Evolutionary conservation across 2,113 vertebrate species (phyloP).

Genomic region (Callipepla californica): DNA sequence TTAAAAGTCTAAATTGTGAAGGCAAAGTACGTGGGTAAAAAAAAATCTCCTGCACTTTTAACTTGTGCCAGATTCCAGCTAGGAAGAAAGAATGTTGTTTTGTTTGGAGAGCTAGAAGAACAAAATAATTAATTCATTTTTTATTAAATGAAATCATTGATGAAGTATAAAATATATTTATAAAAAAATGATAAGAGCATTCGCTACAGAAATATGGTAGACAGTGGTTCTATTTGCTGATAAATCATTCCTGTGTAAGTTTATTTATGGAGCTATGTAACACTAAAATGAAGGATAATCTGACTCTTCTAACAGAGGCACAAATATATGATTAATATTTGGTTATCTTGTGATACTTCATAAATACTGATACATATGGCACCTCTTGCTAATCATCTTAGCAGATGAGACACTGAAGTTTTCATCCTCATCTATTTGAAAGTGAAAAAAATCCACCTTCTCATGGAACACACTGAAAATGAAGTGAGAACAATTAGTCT

Average conservation of each 20-base stretch:
- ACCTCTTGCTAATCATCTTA: background rate
- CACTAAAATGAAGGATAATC: background rate
- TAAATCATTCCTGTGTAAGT: background rate
- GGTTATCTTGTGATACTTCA: background rate
- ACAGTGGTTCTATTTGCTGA: background rate
- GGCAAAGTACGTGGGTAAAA: background rate
- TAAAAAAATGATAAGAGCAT: background rate
- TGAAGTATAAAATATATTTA: background rate
- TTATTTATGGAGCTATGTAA: background rate
- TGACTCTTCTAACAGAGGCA: background rate
- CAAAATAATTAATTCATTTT: background rate
- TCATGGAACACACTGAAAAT: background rate
- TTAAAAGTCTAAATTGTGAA: background rate
- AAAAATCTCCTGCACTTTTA: background rate
- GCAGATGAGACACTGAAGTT: background rate
- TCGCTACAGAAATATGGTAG: background rate
- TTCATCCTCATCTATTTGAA: background rate
- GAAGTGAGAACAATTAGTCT: background rate
- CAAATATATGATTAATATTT: background rate
- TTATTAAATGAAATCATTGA: background rate
- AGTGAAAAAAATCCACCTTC: background rate
- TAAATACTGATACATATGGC: background rate
- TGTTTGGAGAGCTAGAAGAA: background rate
- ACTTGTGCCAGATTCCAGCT: background rate
- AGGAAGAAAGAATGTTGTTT: background rate